phyloP scores from a whole-genome alignment of 2,113 vertebrate genomes.

The Hyperoodon ampullatus region DNA sequence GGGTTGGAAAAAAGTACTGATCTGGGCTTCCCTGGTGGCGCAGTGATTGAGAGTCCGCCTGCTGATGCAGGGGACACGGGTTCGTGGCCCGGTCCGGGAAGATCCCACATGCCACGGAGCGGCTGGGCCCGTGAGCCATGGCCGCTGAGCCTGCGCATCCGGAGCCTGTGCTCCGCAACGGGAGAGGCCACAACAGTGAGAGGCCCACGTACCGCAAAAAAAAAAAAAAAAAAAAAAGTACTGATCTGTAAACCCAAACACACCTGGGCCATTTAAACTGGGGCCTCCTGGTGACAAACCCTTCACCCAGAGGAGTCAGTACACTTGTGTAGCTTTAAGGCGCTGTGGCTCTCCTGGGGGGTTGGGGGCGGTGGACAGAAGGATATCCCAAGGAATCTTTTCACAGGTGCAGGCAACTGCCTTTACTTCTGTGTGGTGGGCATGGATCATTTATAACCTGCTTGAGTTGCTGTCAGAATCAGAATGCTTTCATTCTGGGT shows the following conservation, averaged over 20 bases:
- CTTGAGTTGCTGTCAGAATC: background rate
- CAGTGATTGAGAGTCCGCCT: too few relatives aligned
- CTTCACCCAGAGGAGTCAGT: background rate
- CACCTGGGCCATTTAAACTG: background rate
- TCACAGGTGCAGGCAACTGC: background rate
- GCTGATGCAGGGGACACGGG: too few relatives aligned
- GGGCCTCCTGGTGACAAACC: background rate
- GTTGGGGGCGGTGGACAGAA: too few relatives aligned
- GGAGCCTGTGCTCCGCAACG: too few relatives aligned
- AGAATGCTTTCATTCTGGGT: background rate
- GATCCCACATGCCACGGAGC: too few relatives aligned
- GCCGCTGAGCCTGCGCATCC: too few relatives aligned
- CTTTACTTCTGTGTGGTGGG: background rate
- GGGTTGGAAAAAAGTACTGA: background rate
- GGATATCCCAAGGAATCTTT: background rate
- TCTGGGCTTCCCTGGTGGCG: too few relatives aligned
- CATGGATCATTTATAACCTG: background rate
- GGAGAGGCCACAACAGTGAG: too few relatives aligned
- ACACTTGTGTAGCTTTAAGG: background rate
- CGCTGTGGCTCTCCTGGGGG: background rate
- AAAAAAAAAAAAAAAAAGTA: too few relatives aligned
- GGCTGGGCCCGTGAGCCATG: too few relatives aligned
- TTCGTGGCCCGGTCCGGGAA: too few relatives aligned
- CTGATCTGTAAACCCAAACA: background rate
- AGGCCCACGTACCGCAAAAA: too few relatives aligned